Evolutionary conservation across 2,888 invertebrate species (phyloP), one percentile per base, ranked within the genome.

Genomic region (Ommatoiulus sabulosus): DNA sequence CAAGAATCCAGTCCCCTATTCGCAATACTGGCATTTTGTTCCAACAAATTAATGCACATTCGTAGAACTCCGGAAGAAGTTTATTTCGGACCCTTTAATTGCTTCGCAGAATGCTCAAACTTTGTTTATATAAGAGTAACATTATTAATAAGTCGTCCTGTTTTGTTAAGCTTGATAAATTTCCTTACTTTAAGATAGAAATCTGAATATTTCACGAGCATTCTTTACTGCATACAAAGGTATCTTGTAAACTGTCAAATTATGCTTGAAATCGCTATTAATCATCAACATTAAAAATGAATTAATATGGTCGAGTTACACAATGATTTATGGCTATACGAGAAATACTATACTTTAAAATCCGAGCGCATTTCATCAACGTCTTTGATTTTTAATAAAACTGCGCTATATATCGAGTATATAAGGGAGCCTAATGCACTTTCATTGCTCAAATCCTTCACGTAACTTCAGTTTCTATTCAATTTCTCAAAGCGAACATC

Each of bases 351-450:
- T 35, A 7, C 80, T 80, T 35, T 35, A 80, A 80, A 80, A 80
- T 80, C 80, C 35, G 10, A 1, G 24, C 10, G 35, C 80, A 15
- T 80, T 80, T 80, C 15, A 80, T 43, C 80, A 80, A 80, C 80
- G 35, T 35, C 63, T 12, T 24, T 80, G 80, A 80, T 80, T 80
- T 63, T 80, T 80, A 80, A 80, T 80, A 80, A 80, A 80, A 43
- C 35, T 24, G 10, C n/a, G 57, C 20, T 72, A 10, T 72, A 72
- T 48, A 12, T 12, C 35, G 12, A 80, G 35, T 8, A 24, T 6
- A 24, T 8, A 1, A 24, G 72, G 24, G 80, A 12, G 0, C 12
- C 35, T 80, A 80, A 80, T 80, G 80, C 80, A 80, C 35, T 80
- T 80, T 24, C 35, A 80, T 35, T 43, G 35, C 80, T 80, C 12